A percentile compares a stretch with the other conserved stretches of the same genome.
phyloP scores from a whole-genome alignment of 2,797 vertebrate genomes.

The Xenentodon cancila region DNA sequence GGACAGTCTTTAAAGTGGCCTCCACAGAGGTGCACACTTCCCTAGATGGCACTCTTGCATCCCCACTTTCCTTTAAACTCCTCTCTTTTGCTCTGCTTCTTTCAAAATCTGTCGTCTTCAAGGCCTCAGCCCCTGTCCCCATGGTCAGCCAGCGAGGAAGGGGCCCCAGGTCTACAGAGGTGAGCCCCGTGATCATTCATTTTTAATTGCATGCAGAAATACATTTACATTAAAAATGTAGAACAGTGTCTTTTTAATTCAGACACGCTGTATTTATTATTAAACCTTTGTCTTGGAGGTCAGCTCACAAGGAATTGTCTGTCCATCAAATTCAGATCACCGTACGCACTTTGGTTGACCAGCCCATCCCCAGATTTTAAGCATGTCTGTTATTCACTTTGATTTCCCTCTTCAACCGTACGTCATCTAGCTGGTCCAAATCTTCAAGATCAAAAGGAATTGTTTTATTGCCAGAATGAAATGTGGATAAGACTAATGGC shows the following conservation, averaged over 20 bases:
- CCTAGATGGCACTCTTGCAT: conserved; percentile 44
- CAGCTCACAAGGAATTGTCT: conserved; percentile 76
- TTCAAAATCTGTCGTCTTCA: conserved; percentile 29
- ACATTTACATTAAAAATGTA: conserved; percentile 87
- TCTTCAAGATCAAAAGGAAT: conserved; percentile 57
- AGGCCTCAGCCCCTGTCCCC: conserved; percentile 35
- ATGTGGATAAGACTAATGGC: conserved; percentile 48
- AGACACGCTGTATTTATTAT: conserved; percentile 85
- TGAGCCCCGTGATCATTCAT: conserved; percentile 78
- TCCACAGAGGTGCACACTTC: conserved; percentile 52
- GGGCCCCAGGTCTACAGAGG: conserved; percentile 41
- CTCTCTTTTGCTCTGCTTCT: conserved; percentile 18
- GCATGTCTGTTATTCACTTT: conserved; percentile 74
- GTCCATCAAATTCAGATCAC: conserved; percentile 74
- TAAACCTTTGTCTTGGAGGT: conserved; percentile 83
- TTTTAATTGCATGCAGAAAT: conserved; percentile 85
- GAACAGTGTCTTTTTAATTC: conserved; percentile 84
- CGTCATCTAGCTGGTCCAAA: conserved; percentile 46
- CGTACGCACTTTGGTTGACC: conserved; percentile 39
- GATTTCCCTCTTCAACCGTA: conserved; percentile 68
- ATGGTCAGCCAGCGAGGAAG: conserved; percentile 54
- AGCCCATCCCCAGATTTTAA: conserved; percentile 59
- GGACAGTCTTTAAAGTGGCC: conserved; percentile 69
- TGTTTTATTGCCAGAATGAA: conserved; percentile 48
- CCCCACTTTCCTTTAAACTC: conserved; percentile 25